Evolutionary conservation across 2,797 vertebrate genomes (phyloP), one percentile per base, ranked within the genome.

Genomic region (Salmo trutta): DNA sequence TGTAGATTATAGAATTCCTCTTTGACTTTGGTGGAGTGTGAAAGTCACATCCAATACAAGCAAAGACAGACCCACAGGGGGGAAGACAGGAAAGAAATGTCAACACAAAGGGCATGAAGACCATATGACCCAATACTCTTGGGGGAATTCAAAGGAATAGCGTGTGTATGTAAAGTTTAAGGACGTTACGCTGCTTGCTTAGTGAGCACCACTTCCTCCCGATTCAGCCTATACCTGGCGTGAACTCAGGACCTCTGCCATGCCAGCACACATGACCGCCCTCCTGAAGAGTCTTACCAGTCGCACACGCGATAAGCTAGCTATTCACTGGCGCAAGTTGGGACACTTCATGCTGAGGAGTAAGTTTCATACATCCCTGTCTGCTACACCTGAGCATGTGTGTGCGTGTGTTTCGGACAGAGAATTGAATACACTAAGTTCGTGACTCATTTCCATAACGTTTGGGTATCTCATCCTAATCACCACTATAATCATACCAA

Each of bases 21-120:
- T 41, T 14, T 52, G 47, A 62, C 62, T 75, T 81, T 82, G 71
- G 36, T 69, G 76, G 74, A 59, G 53, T 77, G 41, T 71, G 73
- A 75, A 21, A 10, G 51, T 75, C 33, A 54, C 66, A 65, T 85
- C 83, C 85, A 87, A 86, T 73, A 84, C 78, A 84, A 90, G 77
- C 86, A 87, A 10, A 47, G 74, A 73, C 19, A 73, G 75, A 76
- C 77, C 65, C 83, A 77, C 78, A 15, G 65, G 77, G 73, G 83
- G 81, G 77, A 76, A 64, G 65, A 75, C 64, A 73, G 76, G 67
- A 79, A 74, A 76, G 81, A 77, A 76, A 74, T 64, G 4, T 52
- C 64, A 36, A 70, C 27, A 68, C 62, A 19, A 70, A 75, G 68
- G 77, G 64, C 77, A 66, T 53, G 68, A 65, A 74, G 77, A 31